These are phyloP conservation scores for Channallabes apus DNA, from an alignment of 2,797 vertebrate species.

Conservation along the genomic window DNA sequence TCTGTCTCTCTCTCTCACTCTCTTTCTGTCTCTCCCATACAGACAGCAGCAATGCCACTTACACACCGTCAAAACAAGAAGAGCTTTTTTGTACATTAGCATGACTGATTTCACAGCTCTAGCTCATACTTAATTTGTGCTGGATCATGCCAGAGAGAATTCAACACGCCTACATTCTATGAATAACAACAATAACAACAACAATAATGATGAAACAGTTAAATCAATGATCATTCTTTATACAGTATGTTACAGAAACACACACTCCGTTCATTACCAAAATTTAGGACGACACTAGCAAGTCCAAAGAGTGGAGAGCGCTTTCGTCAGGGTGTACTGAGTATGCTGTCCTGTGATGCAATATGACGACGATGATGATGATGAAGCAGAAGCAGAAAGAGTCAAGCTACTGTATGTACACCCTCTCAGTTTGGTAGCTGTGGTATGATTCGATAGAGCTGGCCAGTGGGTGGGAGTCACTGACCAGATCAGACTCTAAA, in stretches of 20 bases:
- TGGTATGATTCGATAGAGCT: background rate
- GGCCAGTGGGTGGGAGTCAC: background rate
- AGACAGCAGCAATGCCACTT: background rate
- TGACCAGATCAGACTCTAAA: background rate
- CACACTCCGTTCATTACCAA: background rate
- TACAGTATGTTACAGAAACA: background rate
- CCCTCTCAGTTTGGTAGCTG: too few relatives aligned
- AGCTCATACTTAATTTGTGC: too few relatives aligned
- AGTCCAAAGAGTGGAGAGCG: background rate
- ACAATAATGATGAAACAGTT: background rate
- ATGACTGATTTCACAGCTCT: background rate
- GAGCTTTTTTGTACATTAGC: background rate
- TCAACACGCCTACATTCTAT: background rate
- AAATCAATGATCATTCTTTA: background rate
- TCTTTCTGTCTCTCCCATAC: conserved; percentile 1
- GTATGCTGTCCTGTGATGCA: background rate
- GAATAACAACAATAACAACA: background rate
- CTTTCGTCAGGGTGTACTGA: background rate
- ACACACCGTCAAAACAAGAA: background rate
- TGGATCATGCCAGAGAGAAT: background rate
- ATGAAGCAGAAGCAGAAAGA: background rate
- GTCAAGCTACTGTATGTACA: background rate
- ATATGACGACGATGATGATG: too few relatives aligned
- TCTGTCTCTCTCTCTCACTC: background rate
- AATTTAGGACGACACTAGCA: background rate